A percentile compares a stretch with the other conserved stretches of the same genome.
phyloP scores from a whole-genome alignment of 2,797 vertebrate species.

The Garrulus glandarius region DNA sequence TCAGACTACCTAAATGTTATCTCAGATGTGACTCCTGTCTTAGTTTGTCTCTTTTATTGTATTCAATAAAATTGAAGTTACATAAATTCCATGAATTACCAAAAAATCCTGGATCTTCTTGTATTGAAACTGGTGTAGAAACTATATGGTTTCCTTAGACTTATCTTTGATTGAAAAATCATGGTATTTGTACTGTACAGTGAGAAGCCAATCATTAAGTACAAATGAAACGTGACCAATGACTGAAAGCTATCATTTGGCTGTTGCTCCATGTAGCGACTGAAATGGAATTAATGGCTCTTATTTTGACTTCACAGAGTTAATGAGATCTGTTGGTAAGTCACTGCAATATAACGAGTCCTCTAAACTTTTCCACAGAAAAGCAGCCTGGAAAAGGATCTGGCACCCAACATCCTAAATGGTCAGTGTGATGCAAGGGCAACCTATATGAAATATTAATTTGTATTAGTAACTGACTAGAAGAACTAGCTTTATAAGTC shows the following conservation, averaged over 20 bases:
- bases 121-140: neutral
- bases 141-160: neutral
- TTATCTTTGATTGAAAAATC: neutral
- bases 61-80: neutral
- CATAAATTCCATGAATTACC: neutral
- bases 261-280: neutral
- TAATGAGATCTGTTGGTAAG: neutral
- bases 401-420: neutral
- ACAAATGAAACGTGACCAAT: neutral
- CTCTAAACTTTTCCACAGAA: neutral
- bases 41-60: neutral
- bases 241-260: neutral
- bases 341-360: neutral
- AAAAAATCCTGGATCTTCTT: neutral
- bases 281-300: neutral
- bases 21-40: neutral
- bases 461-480: neutral
- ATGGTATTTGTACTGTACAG: accelerated
- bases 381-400: neutral
- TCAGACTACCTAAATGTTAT: neutral
- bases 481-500: conserved; percentile 2
- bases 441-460: neutral
- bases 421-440: neutral
- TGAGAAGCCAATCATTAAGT: neutral
- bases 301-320: neutral